Conservation (phyloP, 2,888 invertebrate species). For the Drosophila mimica region DNA sequence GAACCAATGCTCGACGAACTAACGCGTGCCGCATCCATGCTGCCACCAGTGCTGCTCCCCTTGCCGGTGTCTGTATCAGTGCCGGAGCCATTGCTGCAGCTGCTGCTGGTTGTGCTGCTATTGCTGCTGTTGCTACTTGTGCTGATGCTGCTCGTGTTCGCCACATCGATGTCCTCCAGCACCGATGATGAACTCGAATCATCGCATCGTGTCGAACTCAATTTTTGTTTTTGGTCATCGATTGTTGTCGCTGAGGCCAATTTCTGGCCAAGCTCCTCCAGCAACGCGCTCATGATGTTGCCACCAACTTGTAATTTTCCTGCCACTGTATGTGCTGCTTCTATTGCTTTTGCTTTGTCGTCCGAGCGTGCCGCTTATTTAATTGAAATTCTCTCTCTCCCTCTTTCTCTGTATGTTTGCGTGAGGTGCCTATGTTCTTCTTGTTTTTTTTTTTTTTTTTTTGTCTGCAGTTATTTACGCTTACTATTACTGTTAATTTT, state of each 20-base stretch:
- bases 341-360: slow-evolving; percentile 8
- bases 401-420: neutral
- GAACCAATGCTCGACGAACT: slow-evolving; percentile 68
- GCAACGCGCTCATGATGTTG: slow-evolving; percentile 49
- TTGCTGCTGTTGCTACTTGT: slow-evolving; percentile 45
- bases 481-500: slow-evolving; percentile 37
- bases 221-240: slow-evolving; percentile 32
- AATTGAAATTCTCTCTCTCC: slow-evolving; percentile 1
- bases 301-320: slow-evolving; percentile 19
- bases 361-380: slow-evolving; percentile 6
- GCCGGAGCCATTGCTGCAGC: slow-evolving; percentile 54
- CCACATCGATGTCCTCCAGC: slow-evolving; percentile 62
- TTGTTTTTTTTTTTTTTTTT: slow-evolving; percentile 8
- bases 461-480: slow-evolving; percentile 38
- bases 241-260: slow-evolving; percentile 29
- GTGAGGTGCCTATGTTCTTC: no score
- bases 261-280: slow-evolving; percentile 54
- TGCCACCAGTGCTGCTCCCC: slow-evolving; percentile 64
- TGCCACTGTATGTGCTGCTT: slow-evolving; percentile 7
- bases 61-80: slow-evolving; percentile 70
- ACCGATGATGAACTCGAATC: slow-evolving; percentile 56
- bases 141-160: slow-evolving; percentile 67
- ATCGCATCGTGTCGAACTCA: slow-evolving; percentile 51
- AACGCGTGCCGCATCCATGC: slow-evolving; percentile 60
- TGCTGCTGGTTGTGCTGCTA: slow-evolving; percentile 46